These are phyloP conservation scores for Tinea trinotella DNA, from an alignment of 2,888 invertebrate genomes.

Conservation along the genomic window DNA sequence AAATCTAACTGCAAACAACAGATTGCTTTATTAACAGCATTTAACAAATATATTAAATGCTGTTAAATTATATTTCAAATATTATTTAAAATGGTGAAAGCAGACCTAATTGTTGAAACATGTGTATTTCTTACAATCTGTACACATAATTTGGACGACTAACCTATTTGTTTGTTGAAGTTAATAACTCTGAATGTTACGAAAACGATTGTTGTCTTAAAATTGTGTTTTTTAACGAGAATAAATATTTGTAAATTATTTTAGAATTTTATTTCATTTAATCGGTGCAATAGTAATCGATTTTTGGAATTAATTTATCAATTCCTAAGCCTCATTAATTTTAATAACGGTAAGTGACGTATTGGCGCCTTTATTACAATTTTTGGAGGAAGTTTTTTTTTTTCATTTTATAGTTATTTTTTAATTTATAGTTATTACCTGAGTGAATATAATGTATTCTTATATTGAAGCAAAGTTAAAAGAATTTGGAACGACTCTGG, in stretches of 20 bases:
- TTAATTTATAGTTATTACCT: neutral
- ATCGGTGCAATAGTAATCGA: neutral
- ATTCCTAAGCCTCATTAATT: neutral
- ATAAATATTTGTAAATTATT: neutral
- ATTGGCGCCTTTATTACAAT: neutral
- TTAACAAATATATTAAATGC: conserved; percentile 25
- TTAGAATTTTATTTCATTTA: neutral
- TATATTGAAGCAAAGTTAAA: conserved; percentile 17
- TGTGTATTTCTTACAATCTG: too few species aligned
- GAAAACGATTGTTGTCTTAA: neutral
- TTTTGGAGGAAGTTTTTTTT: neutral
- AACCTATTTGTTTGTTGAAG: too few species aligned
- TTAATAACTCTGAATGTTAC: too few species aligned
- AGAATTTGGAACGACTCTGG: conserved; percentile 14
- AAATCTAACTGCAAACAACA: conserved; percentile 14
- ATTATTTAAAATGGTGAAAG: too few species aligned
- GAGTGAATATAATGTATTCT: conserved; percentile 18
- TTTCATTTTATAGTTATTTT: neutral
- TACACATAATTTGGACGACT: too few species aligned
- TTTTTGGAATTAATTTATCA: neutral
- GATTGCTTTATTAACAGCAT: conserved; percentile 17
- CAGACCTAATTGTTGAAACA: too few species aligned
- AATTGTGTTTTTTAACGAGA: neutral
- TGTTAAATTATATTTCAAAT: too few species aligned
- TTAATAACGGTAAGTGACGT: neutral